phyloP scores from a whole-genome alignment of 1,140 invertebrate genomes.

The Tribolium castaneum region DNA sequence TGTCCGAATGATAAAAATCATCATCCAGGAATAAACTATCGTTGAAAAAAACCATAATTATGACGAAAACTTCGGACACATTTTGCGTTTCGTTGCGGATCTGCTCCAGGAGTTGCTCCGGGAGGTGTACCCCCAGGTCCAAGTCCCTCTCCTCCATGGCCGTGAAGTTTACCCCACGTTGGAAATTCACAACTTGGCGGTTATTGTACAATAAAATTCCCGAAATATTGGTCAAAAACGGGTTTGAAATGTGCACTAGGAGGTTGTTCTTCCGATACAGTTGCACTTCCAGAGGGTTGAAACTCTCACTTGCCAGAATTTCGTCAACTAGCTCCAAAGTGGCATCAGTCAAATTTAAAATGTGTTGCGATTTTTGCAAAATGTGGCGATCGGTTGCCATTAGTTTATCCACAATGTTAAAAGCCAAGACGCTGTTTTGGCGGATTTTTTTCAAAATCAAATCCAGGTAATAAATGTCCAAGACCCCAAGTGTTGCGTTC shows the following conservation, averaged over 20 bases:
- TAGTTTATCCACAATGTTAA: conserved; percentile 41
- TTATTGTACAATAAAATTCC: conserved; percentile 67
- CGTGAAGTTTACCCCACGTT: conserved; percentile 63
- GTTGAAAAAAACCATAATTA: conserved; percentile 68
- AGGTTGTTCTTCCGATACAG: conserved; percentile 54
- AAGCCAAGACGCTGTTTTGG: neutral
- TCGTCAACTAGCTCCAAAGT: conserved; percentile 47
- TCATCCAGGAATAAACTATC: conserved; percentile 68
- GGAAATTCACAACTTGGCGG: conserved; percentile 62
- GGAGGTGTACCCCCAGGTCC: conserved; percentile 68
- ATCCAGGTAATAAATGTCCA: conserved; percentile 36
- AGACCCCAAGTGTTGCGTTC: neutral
- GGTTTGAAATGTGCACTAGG: conserved; percentile 68
- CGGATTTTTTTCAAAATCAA: neutral
- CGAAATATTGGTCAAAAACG: conserved; percentile 66
- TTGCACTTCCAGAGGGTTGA: conserved; percentile 2
- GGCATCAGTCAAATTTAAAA: conserved; percentile 38
- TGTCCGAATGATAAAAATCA: conserved; percentile 55
- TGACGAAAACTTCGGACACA: conserved; percentile 50
- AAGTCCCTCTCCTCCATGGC: conserved; percentile 65
- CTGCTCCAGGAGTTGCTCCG: conserved; percentile 55
- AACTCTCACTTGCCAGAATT: conserved; percentile 13
- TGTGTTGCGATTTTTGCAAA: conserved; percentile 44
- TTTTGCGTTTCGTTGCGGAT: conserved; percentile 32
- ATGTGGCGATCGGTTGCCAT: conserved; percentile 16